Evolutionary conservation across 2,113 vertebrate genomes (phyloP).

Genomic region (Pogona vitticeps): DNA sequence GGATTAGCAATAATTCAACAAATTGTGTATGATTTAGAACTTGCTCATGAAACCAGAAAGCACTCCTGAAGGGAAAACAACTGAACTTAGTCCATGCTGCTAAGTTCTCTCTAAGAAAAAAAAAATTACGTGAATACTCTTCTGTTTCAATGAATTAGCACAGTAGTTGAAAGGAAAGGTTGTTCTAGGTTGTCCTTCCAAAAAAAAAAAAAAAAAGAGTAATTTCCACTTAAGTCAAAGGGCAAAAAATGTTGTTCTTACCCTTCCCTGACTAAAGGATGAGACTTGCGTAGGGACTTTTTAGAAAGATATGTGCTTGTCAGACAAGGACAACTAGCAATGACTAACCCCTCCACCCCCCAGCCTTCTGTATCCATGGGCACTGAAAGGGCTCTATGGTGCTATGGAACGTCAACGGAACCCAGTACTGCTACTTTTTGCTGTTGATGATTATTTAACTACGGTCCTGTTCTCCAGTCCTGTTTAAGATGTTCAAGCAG

Average conservation of each 20-base stretch:
- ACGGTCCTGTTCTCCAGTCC: no score
- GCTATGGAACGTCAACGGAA: background rate
- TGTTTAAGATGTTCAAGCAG: background rate
- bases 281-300: background rate
- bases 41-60: background rate
- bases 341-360: background rate
- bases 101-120: background rate
- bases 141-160: background rate
- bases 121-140: background rate
- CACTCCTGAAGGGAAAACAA: background rate
- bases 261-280: no score
- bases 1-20: slow-evolving; percentile 17
- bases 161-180: background rate
- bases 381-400: background rate
- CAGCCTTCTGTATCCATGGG: background rate
- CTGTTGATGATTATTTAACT: background rate
- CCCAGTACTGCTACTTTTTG: no score
- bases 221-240: background rate
- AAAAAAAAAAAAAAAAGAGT: no score
- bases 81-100: background rate
- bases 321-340: background rate
- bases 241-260: no score
- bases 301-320: background rate
- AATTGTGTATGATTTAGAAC: slow-evolving; percentile 35
- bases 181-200: background rate